Evolutionary conservation across 2,797 vertebrate genomes (phyloP), one percentile per base, ranked within the genome.

Genomic region (Neoniphon sammara): DNA sequence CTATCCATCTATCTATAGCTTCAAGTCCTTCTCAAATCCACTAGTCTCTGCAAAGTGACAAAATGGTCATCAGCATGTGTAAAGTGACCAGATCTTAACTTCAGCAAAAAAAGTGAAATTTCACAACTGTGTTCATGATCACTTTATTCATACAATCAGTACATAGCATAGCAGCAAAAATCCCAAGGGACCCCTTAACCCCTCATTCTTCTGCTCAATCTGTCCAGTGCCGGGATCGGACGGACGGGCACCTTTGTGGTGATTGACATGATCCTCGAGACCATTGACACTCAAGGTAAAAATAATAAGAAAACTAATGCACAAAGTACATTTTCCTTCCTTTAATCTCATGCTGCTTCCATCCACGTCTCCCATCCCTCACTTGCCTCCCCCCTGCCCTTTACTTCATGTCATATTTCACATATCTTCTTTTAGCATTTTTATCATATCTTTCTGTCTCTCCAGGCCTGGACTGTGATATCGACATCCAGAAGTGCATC

Each of bases 221-320:
- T 85, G 50, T 91, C 57, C 92, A 99, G 98, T 23, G 97, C 98
- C 73, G 98, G 98, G 70, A 99, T 99, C 3, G 98, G 98, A 60
- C 95, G 98, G 46, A 99, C 98, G 0, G 98, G 98, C 39, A 99
- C 98, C 30, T 96, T 99, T 75, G 94, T 99, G 12, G 96, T 97
- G 85, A 96, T 99, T 0, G 98, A 99, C 87, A 99, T 99, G 96
- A 95, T 99, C 72, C 80, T 98, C 73, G 95, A 98, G 44, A 94
- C 90, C 49, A 96, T 99, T 81, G 91, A 96, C 63, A 90, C 87
- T 60, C 94, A 96, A 85, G 98, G 98, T 99, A 88, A 85, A 34
- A 47, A 47, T 36, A 17, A 5, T 23, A 62, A 61, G 4, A 17
- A 63, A 46, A 63, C 31, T 1, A 39, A 25, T 34, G 46, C 0